phyloP scores from a whole-genome alignment of 2,113 vertebrate species.

The Colinus virginianus region DNA sequence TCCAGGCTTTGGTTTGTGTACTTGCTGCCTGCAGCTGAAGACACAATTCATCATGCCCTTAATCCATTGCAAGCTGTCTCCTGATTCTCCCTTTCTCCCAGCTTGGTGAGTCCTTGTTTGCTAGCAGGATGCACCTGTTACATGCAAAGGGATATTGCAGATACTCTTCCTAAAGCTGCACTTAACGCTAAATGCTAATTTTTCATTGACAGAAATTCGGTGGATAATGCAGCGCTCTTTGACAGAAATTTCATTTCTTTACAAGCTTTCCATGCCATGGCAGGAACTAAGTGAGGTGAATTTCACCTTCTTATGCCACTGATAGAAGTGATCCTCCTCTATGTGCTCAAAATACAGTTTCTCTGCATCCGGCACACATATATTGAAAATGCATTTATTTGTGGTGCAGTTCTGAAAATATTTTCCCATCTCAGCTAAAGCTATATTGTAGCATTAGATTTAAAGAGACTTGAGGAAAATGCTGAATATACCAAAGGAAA shows the following conservation, averaged over 20 bases:
- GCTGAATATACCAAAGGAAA: not conserved
- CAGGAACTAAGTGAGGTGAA: not conserved
- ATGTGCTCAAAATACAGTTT: not conserved
- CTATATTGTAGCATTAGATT: not conserved
- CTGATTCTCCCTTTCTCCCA: not conserved
- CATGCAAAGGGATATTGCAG: not conserved
- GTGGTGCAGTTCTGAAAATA: not conserved
- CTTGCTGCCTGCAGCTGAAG: not conserved
- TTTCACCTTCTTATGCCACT: not conserved
- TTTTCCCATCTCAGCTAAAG: not conserved
- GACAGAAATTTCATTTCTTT: not conserved
- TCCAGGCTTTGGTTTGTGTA: not conserved
- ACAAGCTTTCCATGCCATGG: not conserved
- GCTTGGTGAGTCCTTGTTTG: rapidly evolving
- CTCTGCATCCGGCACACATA: not conserved
- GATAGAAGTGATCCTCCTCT: not conserved
- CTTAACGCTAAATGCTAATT: not conserved
- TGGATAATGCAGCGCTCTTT: not conserved
- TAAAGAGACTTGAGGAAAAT: not conserved
- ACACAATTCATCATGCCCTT: not conserved
- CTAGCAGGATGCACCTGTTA: not conserved
- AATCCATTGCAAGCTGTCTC: not conserved
- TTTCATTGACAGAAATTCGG: not conserved
- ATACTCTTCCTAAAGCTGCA: not conserved
- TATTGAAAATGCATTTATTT: conserved; percentile 2